Evolutionary conservation across 2,888 invertebrate species (phyloP), one percentile per base, ranked within the genome.

Genomic region (Luperina nickerlii): DNA sequence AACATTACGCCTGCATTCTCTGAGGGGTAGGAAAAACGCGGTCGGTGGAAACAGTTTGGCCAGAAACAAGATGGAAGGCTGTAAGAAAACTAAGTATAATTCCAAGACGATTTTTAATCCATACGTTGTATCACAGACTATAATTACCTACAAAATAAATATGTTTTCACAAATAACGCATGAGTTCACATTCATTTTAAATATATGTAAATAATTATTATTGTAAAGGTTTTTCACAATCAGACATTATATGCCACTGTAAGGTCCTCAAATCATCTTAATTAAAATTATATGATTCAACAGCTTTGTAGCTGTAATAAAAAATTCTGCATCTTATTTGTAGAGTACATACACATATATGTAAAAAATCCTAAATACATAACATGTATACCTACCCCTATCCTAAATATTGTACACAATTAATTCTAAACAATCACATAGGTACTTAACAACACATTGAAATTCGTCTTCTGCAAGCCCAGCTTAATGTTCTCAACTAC

Each of bases 51-150:
- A 65, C 20, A 6, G 1, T 5, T 65, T 65, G 5, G 6, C 24
- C 32, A 5, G 20, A 8, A 51, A 51, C 13, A 70, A 51, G 8
- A 32, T 32, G 24, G 24, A 20, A 27, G 13, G 18, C 0, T n/a
- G 7, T 3, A 84, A 69, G 54, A 62, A 82, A 79, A 82, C 81
- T 4, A 27, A n/a, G 8, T 42, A 48, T 60, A 57, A 60, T 72
- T 5, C 32, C 32, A 24, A 42, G 42, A 69, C 11, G 63, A 79
- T 79, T 75, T 85, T 87, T 84, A 76, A 85, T 86, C 70, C 42
- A 67, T 66, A 74, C 54, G 18, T 75, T 76, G 60, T 86, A 87
- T 87, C 86, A 87, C 86, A 87, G 86, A 88, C 78, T 80, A 78
- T 74, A 67, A 54, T 66, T 81, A 32, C 32, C 32, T 32, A 85